Evolutionary conservation across 2,888 invertebrate genomes (phyloP).

Genomic region (Thelaira solivaga): DNA sequence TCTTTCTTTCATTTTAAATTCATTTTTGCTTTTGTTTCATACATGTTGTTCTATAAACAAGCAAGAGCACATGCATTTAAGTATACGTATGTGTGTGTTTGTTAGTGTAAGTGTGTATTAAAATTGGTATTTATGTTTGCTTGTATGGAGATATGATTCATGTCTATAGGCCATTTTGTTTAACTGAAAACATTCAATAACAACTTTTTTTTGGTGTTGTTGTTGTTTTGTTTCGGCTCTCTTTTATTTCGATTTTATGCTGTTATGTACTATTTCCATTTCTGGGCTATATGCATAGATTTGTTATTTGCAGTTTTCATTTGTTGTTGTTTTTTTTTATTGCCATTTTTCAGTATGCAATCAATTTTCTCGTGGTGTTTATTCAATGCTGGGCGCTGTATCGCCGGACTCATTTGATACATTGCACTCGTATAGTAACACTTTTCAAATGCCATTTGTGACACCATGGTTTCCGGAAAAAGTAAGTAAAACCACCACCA

Average conservation of each 20-base stretch:
- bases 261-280: too few species aligned
- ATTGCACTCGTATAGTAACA: constrained; percentile 94
- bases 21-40: constrained; percentile 33
- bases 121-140: neutral
- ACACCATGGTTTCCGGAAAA: constrained; percentile 97
- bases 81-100: neutral
- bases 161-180: constrained; percentile 21
- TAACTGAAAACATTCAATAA: constrained; percentile 24
- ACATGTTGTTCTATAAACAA: constrained; percentile 18
- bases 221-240: constrained; percentile 1
- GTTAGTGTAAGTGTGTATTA: neutral
- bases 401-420: constrained; percentile 96
- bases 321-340: constrained; percentile 64
- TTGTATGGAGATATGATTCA: constrained; percentile 22
- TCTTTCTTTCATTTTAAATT: constrained; percentile 24
- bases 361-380: constrained; percentile 92
- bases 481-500: constrained; percentile 80
- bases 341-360: constrained; percentile 85
- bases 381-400: constrained; percentile 93
- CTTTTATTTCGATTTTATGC: too few species aligned
- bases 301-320: constrained; percentile 1
- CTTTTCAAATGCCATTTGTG: constrained; percentile 96
- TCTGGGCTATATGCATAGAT: neutral
- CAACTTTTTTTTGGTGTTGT: constrained; percentile 9
- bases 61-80: neutral